Percentiles rank a stretch among this genome's conserved stretches.
phyloP scores from a whole-genome alignment of 2,113 vertebrate genomes.

The Scolopax mira region DNA sequence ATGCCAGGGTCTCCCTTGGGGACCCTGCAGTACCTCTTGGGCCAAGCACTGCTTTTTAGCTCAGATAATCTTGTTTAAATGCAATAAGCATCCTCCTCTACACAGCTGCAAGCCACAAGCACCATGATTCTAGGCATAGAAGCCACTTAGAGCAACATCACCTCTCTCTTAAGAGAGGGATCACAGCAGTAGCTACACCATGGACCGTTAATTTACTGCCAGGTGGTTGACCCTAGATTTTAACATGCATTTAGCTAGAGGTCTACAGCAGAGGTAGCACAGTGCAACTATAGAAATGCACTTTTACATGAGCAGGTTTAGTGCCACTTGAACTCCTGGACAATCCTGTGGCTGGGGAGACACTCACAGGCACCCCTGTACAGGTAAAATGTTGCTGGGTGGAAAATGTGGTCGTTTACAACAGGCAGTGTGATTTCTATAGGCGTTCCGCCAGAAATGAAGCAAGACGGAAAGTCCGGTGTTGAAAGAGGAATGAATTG shows the following conservation, averaged over 20 bases:
- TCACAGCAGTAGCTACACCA: not conserved
- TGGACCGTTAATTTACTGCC: not conserved
- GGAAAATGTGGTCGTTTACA: not conserved
- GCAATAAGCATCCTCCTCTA: not conserved
- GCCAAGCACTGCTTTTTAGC: not conserved
- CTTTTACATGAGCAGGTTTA: not conserved
- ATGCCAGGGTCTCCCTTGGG: not conserved
- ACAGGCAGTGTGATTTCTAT: not conserved
- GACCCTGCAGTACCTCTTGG: not conserved
- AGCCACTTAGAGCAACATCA: not conserved
- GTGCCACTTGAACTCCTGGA: not conserved
- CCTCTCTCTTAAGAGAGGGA: not conserved
- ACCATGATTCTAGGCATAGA: not conserved
- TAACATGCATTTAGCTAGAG: not conserved
- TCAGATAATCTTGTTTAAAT: slow-evolving; percentile 5
- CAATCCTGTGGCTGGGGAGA: not conserved
- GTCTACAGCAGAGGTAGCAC: not conserved
- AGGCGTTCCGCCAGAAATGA: not conserved
- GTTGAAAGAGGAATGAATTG: not conserved
- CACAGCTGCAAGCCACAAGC: not conserved
- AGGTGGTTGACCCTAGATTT: not conserved
- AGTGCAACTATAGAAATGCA: not conserved
- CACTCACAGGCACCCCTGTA: accelerated
- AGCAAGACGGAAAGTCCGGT: not conserved
- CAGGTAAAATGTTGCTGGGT: no score